These are phyloP conservation scores for Bovichtus variegatus DNA, from an alignment of 2,797 vertebrate genomes.

Conservation along the genomic window DNA sequence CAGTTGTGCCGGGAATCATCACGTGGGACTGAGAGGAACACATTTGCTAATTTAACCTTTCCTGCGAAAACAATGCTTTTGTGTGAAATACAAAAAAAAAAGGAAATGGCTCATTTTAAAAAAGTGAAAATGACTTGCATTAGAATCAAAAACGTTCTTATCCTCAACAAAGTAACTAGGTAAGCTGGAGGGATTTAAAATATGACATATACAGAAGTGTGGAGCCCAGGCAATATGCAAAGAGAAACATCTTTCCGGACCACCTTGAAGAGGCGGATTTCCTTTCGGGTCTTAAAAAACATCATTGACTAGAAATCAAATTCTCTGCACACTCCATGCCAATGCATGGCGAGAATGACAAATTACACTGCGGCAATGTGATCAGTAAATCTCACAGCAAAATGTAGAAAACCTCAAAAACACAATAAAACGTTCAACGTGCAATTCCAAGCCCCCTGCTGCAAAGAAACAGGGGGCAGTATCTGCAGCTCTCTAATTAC, in stretches of 20 bases:
- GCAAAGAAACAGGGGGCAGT: too few species aligned
- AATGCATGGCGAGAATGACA: constrained; percentile 27
- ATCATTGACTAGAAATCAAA: constrained; percentile 29
- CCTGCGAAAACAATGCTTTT: not conserved
- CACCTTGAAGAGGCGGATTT: constrained; percentile 57
- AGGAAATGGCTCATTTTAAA: constrained; percentile 18
- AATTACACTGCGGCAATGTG: constrained; percentile 26
- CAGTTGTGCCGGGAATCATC: constrained; percentile 1
- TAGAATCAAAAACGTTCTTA: constrained; percentile 28
- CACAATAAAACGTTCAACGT: too few species aligned
- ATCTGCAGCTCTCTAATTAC: too few species aligned
- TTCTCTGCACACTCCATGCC: constrained; percentile 14
- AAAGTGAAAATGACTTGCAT: constrained; percentile 24
- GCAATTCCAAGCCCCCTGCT: too few species aligned
- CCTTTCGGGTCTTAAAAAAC: constrained; percentile 51
- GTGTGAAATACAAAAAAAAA: not conserved
- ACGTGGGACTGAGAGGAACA: constrained; percentile 3
- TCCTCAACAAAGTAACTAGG: constrained; percentile 2
- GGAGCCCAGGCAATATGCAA: constrained; percentile 34
- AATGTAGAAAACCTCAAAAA: constrained; percentile 14
- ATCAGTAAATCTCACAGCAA: constrained; percentile 38
- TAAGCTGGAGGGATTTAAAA: constrained; percentile 35
- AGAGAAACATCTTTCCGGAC: constrained; percentile 42
- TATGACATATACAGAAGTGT: constrained; percentile 18
- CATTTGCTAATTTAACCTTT: constrained; percentile 10